A percentile compares a stretch with the other conserved stretches of the same genome.
Conservation (phyloP, 2,113 vertebrate species). For the Bothrops jararaca region DNA sequence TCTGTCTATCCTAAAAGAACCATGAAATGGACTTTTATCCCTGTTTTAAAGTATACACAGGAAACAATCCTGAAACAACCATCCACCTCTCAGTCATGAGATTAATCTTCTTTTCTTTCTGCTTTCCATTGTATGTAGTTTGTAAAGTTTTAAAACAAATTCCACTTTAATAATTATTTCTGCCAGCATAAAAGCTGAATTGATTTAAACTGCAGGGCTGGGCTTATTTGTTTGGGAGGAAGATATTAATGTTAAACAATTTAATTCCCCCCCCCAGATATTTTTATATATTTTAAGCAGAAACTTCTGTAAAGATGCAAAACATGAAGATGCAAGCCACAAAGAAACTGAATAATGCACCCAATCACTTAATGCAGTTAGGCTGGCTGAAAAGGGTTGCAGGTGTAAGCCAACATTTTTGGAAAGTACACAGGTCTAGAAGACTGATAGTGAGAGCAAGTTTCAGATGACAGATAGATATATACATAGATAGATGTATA, state of each 20-base stretch:
- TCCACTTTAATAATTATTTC: constrained; percentile 20
- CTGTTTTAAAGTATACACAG: constrained; percentile 56
- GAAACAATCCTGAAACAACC: constrained; percentile 39
- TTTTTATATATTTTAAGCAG: neutral
- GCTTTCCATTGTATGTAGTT: constrained; percentile 12
- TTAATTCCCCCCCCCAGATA: constrained; percentile 13
- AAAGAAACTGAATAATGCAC: neutral
- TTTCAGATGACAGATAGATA: neutral
- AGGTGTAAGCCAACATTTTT: neutral
- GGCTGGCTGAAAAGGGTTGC: neutral
- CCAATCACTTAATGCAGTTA: neutral
- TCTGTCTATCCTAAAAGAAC: constrained; percentile 66
- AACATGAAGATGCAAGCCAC: neutral
- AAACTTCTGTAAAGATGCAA: neutral
- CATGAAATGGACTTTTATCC: constrained; percentile 67
- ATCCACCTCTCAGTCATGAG: neutral
- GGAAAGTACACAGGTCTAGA: neutral
- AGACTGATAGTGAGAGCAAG: neutral
- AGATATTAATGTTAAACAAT: neutral
- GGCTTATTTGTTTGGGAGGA: neutral
- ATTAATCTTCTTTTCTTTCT: constrained; percentile 37
- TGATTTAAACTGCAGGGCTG: constrained; percentile 1
- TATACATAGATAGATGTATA: neutral
- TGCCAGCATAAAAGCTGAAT: neutral
- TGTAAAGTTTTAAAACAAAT: constrained; percentile 28